These are phyloP conservation scores for Lepetodrilus schrolli DNA, from an alignment of 2,888 invertebrate genomes.

Conservation along the genomic window DNA sequence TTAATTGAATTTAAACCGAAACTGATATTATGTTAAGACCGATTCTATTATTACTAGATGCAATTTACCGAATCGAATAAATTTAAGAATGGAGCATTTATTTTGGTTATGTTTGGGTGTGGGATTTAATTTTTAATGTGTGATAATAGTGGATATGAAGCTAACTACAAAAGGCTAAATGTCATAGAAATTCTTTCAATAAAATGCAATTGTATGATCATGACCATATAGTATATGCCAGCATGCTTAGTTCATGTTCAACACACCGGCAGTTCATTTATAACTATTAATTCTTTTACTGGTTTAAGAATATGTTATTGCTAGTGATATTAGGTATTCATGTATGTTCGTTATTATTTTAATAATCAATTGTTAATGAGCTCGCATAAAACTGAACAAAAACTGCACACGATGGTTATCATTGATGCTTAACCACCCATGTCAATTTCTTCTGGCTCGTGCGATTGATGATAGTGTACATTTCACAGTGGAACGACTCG, in stretches of 20 bases:
- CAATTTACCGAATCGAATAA: neutral
- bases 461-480: neutral
- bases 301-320: no score
- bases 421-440: neutral
- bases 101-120: neutral
- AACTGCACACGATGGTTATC: no score
- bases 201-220: neutral
- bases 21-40: neutral
- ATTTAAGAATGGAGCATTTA: no score
- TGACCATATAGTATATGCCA: neutral
- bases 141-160: neutral
- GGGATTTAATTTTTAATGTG: neutral
- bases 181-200: neutral
- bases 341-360: no score
- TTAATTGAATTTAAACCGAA: neutral
- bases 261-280: no score
- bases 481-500: neutral
- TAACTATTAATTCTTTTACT: no score
- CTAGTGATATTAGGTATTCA: no score
- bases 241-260: no score
- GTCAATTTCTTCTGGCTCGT: neutral
- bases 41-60: neutral
- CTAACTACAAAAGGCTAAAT: neutral
- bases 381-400: no score
- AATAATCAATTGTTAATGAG: no score